Conservation (phyloP, 1,140 invertebrate species). For the Formica exsecta region DNA sequence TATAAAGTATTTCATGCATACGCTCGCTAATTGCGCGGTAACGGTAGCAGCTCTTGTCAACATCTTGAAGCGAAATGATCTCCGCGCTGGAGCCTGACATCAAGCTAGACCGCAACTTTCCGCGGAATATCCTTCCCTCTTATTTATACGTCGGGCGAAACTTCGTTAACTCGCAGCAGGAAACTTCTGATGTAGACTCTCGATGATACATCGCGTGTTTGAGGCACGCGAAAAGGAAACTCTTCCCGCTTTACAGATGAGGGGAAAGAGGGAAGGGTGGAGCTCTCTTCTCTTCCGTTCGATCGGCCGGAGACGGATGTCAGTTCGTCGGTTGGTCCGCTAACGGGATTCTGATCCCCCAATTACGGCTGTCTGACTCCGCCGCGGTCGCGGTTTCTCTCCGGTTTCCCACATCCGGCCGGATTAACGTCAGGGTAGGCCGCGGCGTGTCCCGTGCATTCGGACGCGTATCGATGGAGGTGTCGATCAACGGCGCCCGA, state of each 20-base stretch:
- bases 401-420: conserved; percentile 36
- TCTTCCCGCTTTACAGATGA: background rate
- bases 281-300: background rate
- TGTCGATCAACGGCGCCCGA: conserved; percentile 60
- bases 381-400: conserved; percentile 47
- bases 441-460: conserved; percentile 29
- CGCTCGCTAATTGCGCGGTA: background rate
- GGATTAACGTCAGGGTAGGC: conserved; percentile 64
- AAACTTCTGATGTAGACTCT: conserved; percentile 53
- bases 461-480: conserved; percentile 69
- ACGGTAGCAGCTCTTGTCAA: conserved; percentile 20
- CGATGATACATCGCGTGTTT: conserved; percentile 13
- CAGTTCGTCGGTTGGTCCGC: conserved; percentile 34
- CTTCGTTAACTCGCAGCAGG: conserved; percentile 37
- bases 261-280: background rate
- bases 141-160: conserved; percentile 25
- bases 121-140: background rate
- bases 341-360: conserved; percentile 50
- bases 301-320: conserved; percentile 32
- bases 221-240: background rate
- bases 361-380: conserved; percentile 51
- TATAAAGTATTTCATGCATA: background rate
- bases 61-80: conserved; percentile 13
- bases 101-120: conserved; percentile 17
- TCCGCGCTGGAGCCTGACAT: conserved; percentile 3